Conservation (phyloP, 2,113 vertebrate species). For the Anas platyrhynchos region DNA sequence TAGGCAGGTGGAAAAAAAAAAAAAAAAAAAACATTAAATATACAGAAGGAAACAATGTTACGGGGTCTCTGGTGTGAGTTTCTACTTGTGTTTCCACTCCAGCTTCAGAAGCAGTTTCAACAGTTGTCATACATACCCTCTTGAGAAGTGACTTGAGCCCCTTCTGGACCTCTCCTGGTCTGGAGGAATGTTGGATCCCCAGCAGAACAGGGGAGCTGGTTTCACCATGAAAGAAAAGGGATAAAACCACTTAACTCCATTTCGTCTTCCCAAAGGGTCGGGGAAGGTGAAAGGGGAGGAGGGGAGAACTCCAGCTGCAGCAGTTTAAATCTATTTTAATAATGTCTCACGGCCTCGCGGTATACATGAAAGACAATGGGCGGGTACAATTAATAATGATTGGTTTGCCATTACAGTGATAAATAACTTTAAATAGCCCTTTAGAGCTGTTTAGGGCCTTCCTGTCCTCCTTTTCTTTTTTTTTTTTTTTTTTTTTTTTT, state of each 20-base stretch:
- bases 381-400: slow-evolving; percentile 58
- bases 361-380: slow-evolving; percentile 68
- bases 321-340: slow-evolving; percentile 71
- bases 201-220: slow-evolving; percentile 28
- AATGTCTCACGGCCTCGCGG: slow-evolving; percentile 20
- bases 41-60: slow-evolving; percentile 45
- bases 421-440: slow-evolving; percentile 70
- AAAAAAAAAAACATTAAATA: slow-evolving; percentile 70
- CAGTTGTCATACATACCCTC: neutral
- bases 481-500: neutral
- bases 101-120: slow-evolving; percentile 19
- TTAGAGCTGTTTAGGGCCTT: slow-evolving; percentile 45
- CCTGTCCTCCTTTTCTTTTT: neutral
- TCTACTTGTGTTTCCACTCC: neutral
- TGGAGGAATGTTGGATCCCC: slow-evolving; percentile 73
- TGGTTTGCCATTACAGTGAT: slow-evolving; percentile 61
- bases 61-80: slow-evolving; percentile 2
- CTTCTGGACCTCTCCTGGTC: slow-evolving; percentile 44
- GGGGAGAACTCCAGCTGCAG: slow-evolving; percentile 59
- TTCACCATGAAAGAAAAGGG: slow-evolving; percentile 30
- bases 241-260: slow-evolving; percentile 55
- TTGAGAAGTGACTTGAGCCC: slow-evolving; percentile 33
- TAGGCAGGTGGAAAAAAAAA: slow-evolving; percentile 41
- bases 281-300: slow-evolving; percentile 54
- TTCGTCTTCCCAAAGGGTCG: slow-evolving; percentile 61